phyloP scores from a whole-genome alignment of 2,113 vertebrate species.

The Casuarius casuarius region DNA sequence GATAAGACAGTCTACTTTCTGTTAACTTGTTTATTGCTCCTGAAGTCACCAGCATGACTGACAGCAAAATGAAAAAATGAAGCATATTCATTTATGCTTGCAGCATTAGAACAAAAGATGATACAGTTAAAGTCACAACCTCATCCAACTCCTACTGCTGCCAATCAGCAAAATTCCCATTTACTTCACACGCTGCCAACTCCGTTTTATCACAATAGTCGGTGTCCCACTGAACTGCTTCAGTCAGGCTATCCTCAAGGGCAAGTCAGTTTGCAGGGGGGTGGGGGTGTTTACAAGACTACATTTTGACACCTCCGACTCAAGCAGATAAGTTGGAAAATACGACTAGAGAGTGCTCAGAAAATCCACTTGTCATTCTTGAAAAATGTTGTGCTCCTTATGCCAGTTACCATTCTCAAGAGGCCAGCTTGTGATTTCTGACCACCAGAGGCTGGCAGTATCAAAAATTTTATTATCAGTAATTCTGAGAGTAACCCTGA shows the following conservation, averaged over 20 bases:
- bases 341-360: neutral
- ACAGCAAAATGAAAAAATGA: neutral
- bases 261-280: neutral
- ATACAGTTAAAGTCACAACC: neutral
- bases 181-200: neutral
- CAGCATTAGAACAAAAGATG: neutral
- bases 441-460: neutral
- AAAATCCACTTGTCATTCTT: neutral
- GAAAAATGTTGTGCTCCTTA: neutral
- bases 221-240: neutral
- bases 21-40: neutral
- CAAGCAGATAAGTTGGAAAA: neutral
- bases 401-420: neutral
- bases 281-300: neutral
- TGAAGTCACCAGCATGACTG: rapidly evolving
- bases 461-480: neutral
- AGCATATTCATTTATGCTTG: neutral
- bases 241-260: neutral
- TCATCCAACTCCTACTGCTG: neutral
- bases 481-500: neutral
- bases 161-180: neutral
- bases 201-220: neutral
- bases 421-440: neutral
- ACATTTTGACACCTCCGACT: neutral
- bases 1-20: neutral